Evolutionary conservation across 2,113 vertebrate species (phyloP), one percentile per base, ranked within the genome.

Genomic region (Charadrius vociferus): DNA sequence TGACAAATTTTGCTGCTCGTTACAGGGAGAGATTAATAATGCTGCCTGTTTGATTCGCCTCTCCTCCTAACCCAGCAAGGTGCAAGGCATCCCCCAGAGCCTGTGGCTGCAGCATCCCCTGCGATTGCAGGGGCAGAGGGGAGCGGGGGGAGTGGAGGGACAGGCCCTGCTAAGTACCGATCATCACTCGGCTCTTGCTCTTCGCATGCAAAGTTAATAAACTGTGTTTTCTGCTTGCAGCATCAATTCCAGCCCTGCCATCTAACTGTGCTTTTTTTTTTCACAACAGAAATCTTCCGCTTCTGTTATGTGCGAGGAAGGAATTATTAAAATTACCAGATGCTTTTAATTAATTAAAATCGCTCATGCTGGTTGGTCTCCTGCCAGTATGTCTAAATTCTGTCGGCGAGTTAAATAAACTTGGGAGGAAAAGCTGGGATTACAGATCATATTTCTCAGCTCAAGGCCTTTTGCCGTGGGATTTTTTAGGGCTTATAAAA

Each of bases 301-400:
- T 81, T 50, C 88, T 81, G 21, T 52, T 67, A 22, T 10, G 43
- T 29, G 53, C 1, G 7, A 58, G 58, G 70, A 78, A 92, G 55
- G 55, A 78, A 37, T 95, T 53, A 82, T 67, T 92, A 78, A 78
- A 73, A 89, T 89, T 89, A 53, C 43, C 75, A 94, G 75, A 53
- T 89, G 71, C 89, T 94, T 87, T 94, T 86, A 79, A 93, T 95
- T 79, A 83, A 87, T 93, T 68, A 63, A 67, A 92, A 50, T 83
- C 1, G 3, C 61, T 94, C n/a, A 12, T 41, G 34, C 47, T 67
- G 34, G 7, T 71, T 86, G 77, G 29, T 93, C 72, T 79, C 56
- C 80, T 92, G 86, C 90, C 92, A 93, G 43, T 24, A 36, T 20
- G 34, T 70, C 74, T 88, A 16, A 92, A 70, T 93, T 94, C 63